A percentile compares a stretch with the other conserved stretches of the same genome.
Evolutionary conservation across 2,797 vertebrate genomes (phyloP).

Genomic region (Cyclopterus lumpus): DNA sequence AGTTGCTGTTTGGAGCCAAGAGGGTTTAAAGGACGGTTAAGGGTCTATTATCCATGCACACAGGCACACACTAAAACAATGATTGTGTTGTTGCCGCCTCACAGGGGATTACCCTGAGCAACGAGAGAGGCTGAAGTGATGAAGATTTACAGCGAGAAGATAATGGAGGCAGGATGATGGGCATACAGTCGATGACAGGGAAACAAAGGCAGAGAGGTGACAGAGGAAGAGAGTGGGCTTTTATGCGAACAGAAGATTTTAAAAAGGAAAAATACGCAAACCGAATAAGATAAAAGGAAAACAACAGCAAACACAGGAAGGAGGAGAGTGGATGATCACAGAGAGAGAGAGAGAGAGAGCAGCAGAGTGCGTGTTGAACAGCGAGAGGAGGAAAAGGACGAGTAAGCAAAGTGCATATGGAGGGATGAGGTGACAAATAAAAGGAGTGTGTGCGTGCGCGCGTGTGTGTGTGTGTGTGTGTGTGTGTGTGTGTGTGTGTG

Average conservation of each 20-base stretch:
- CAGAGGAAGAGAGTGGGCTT: conserved; percentile 36
- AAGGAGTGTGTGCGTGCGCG: background rate
- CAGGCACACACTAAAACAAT: background rate
- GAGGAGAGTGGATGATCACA: conserved; percentile 10
- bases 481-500: background rate
- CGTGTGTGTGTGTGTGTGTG: too few species aligned
- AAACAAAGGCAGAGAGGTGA: conserved; percentile 44
- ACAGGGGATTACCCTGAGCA: conserved; percentile 20
- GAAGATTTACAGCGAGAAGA: conserved; percentile 34
- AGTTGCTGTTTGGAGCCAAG: background rate
- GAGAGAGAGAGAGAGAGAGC: conserved; percentile 9
- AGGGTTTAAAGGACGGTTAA: background rate
- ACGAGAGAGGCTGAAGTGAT: conserved; percentile 20
- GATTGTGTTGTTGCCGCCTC: conserved; percentile 9
- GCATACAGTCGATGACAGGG: conserved; percentile 34
- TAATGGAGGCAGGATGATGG: conserved; percentile 44
- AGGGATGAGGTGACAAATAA: conserved; percentile 12
- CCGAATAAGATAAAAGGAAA: conserved; percentile 30
- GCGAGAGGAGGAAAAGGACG: conserved; percentile 17
- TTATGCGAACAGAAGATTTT: conserved; percentile 27
- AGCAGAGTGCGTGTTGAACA: conserved; percentile 17
- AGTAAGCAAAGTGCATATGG: conserved; percentile 9
- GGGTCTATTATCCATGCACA: background rate
- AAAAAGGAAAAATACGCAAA: conserved; percentile 25
- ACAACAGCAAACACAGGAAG: conserved; percentile 20